These are phyloP conservation scores for Rambutsinella grinnellia DNA, from an alignment of 2,888 invertebrate genomes.

Conservation along the genomic window DNA sequence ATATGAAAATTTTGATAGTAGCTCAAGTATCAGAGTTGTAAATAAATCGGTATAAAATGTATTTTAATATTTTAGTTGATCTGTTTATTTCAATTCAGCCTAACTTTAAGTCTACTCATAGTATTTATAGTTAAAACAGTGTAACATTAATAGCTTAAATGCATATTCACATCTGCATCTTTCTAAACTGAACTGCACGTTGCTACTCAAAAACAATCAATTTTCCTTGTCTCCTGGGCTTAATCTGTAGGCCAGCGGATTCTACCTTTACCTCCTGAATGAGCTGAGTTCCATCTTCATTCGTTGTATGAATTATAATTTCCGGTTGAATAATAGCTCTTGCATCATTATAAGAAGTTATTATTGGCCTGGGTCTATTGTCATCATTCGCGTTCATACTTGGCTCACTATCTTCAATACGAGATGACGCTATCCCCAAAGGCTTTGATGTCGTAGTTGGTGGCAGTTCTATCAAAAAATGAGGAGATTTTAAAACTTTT, in stretches of 20 bases:
- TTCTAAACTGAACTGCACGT: too few relatives aligned
- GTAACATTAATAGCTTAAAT: too few relatives aligned
- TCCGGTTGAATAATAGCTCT: slow-evolving; percentile 34
- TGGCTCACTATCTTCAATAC: slow-evolving; percentile 15
- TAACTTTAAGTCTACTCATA: too few relatives aligned
- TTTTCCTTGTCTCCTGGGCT: slow-evolving; percentile 33
- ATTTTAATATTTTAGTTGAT: too few relatives aligned
- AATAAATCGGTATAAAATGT: too few relatives aligned
- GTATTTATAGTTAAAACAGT: too few relatives aligned
- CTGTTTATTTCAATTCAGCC: too few relatives aligned
- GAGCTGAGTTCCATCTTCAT: slow-evolving; percentile 1
- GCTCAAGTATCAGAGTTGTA: too few relatives aligned
- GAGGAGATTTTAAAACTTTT: too few relatives aligned
- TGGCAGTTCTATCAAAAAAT: slow-evolving; percentile 1
- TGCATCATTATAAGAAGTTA: slow-evolving; percentile 36
- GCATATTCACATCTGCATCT: too few relatives aligned
- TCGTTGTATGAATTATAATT: slow-evolving; percentile 10
- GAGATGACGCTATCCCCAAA: slow-evolving; percentile 10
- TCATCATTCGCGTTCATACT: background rate
- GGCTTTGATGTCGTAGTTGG: background rate
- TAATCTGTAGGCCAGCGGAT: slow-evolving; percentile 41
- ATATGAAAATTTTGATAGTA: too few relatives aligned
- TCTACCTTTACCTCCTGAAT: slow-evolving; percentile 45
- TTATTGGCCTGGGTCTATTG: slow-evolving; percentile 24
- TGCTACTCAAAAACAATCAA: slow-evolving; percentile 25